Base-by-base conservation (phyloP, 2,113 vertebrate genomes). In the Seriola aureovittata region DNA sequence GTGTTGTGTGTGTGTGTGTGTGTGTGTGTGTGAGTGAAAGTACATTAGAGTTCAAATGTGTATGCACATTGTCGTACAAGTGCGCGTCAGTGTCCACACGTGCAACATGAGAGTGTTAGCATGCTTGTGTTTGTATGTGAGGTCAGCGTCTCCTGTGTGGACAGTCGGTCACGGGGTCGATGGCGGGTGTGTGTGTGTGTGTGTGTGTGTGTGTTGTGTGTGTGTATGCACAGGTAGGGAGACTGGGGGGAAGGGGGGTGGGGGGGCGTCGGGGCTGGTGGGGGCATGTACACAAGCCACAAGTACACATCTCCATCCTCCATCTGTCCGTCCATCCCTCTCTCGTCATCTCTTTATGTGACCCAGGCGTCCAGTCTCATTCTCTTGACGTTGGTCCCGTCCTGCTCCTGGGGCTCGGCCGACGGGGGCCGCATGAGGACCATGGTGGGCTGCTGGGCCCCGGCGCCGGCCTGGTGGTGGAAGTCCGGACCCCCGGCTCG, bases 291-390 rank as follows among this genome's bases (percentile, higher is more conserved):
- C 91, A 91, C 83, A 90, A 91, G 88, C 89, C 86, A 88, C 88
- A 69, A 83, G 81, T 73, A 81, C 89, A 82, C 84, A 62, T 89
- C 88, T 91, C 87, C 78, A 32, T 80, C 86, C 79, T 90, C 82
- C 72, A 58, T 84, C 85, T 75, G 63, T 88, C 80, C 77, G n/a
- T 86, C 78, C 71, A 0, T 86, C 70, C 60, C n/a, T 71, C 75
- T 32, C 32, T 1, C 6, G 0, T 69, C 87, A 9, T 54, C 88
- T 16, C 75, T 93, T 94, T 96, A 98, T 96, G 97, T 97, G 86
- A 97, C 97, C 97, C 98, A 98, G 88, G 97, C 77, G 78, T 99
- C 98, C 86, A 99, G 93, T 82, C 97, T 96, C 97, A 99, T 96
- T 85, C 97, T 96, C 92, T 99, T 99, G 54, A 97, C 95, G 2